Conservation (phyloP, 1,140 invertebrate genomes). For the Trinorchestia longiramus region DNA sequence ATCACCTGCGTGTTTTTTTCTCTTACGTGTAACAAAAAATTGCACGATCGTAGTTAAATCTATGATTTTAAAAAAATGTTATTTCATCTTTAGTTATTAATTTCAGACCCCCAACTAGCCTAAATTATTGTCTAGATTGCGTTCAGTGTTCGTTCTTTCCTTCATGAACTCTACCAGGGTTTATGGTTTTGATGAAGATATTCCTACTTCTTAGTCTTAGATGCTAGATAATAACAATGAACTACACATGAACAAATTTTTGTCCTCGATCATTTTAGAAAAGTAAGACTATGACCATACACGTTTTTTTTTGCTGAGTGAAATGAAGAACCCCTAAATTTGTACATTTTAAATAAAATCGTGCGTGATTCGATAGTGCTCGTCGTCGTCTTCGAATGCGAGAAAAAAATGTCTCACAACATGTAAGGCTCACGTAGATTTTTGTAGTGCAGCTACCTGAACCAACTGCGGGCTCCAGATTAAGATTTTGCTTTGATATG, state of each 20-base stretch:
- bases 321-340: too few species aligned
- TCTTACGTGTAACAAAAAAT: background rate
- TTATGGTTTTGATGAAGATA: background rate
- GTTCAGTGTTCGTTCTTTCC: background rate
- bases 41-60: background rate
- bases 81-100: background rate
- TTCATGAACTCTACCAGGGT: background rate
- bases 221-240: too few species aligned
- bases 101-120: background rate
- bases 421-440: background rate
- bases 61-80: background rate
- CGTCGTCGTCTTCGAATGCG: too few species aligned
- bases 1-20: background rate
- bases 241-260: too few species aligned
- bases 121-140: background rate
- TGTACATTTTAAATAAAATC: too few species aligned
- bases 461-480: background rate
- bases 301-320: too few species aligned
- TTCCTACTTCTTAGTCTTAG: background rate
- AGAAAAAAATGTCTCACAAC: too few species aligned
- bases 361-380: too few species aligned
- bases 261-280: too few species aligned
- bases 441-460: background rate
- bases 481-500: background rate
- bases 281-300: too few species aligned